Base-by-base conservation (phyloP, 2,888 invertebrate species). In the Dysmachus trigonus region DNA sequence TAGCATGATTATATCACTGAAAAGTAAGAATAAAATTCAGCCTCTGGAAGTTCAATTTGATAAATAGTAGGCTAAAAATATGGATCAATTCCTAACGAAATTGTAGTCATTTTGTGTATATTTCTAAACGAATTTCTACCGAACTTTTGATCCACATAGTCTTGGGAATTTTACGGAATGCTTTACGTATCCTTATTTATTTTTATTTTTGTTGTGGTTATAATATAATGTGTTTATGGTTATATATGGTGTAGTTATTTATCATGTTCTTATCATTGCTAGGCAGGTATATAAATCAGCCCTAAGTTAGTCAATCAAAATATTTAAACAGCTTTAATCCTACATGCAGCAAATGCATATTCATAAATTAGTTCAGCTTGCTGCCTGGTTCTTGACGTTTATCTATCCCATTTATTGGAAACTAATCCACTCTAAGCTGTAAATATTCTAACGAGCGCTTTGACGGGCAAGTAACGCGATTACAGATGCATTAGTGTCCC, bases 391-490 rank as follows among this genome's bases (percentile, higher is more conserved):
- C 27, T 7, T 62, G 62, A 62, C 62, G 62, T 62, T 62, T 62
- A 62, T 62, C 62, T 22, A 62, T 27, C 62, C 62, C 62, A 62
- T 62, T 62, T 73, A 73, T 33, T 76, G 76, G 7, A 38, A 76
- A 76, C 76, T 76, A 76, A 76, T 35, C 35, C 76, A 76, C 35
- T 76, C 22, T 62, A 62, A 62, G 62, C 62, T 47, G 79, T 31
- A 79, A 79, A 51, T 79, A 79, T 79, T 33, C 27, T 10, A 51
- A 51, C 47, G 22, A 79, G 41, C 51, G 51, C 51, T 79, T 30
- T 79, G 79, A 79, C 51, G 51, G 53, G 79, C 79, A 33, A 27
- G 41, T 79, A 79, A 79, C 79, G 47, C 47, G 79, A 79, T 79
- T 79, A 79, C 35, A 51, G 47, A 53, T 79, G 51, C 79, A 47